phyloP scores from a whole-genome alignment of 1,140 invertebrate species.

The Drosophila pectinifera region DNA sequence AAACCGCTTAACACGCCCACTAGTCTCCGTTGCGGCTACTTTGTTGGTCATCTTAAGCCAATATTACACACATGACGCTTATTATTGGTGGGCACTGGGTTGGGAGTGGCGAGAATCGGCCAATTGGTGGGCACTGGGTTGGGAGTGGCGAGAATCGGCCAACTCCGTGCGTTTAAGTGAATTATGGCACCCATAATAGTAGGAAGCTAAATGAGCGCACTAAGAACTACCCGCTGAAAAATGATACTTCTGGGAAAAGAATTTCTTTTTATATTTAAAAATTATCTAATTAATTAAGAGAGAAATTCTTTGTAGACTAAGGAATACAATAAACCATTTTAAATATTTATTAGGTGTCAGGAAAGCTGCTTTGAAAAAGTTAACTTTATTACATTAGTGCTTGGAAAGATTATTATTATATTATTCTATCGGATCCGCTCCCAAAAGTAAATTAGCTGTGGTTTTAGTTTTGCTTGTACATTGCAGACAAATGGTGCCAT shows the following conservation, averaged over 20 bases:
- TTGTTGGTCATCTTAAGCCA: constrained; percentile 48
- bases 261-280: background rate
- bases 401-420: no score
- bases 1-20: constrained; percentile 45
- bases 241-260: background rate
- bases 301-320: background rate
- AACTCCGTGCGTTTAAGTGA: constrained; percentile 21
- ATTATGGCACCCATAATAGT: constrained; percentile 35
- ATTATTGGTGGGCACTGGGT: constrained; percentile 7
- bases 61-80: constrained; percentile 57
- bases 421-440: no score
- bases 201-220: constrained; percentile 19
- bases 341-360: background rate
- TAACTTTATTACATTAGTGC: no score
- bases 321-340: no score
- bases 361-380: no score
- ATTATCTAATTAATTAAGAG: background rate
- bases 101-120: no score
- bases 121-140: no score
- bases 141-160: background rate
- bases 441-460: no score
- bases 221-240: constrained; percentile 2
- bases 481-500: no score
- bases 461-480: no score
- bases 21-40: constrained; percentile 23